phyloP scores from a whole-genome alignment of 2,113 vertebrate genomes.

The Crotalus helleri region DNA sequence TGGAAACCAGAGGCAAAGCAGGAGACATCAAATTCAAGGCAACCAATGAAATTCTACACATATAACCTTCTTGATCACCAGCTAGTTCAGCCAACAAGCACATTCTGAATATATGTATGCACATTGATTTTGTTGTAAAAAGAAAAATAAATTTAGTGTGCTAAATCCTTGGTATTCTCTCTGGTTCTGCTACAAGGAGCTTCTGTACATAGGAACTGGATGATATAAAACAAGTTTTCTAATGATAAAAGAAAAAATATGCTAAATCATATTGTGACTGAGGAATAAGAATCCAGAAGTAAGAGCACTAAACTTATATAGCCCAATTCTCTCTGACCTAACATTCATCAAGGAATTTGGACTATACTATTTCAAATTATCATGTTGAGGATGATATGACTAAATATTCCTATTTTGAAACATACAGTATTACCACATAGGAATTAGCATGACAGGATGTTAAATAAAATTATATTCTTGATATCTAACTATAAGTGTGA shows the following conservation, averaged over 20 bases:
- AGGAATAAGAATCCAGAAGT: background rate
- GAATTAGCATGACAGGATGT: background rate
- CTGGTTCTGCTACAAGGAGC: background rate
- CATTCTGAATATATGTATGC: background rate
- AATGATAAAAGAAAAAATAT: background rate
- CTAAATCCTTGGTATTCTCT: slow-evolving; percentile 12
- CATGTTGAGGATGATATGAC: background rate
- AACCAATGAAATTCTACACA: accelerated
- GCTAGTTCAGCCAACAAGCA: slow-evolving; percentile 21
- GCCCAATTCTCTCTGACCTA: background rate
- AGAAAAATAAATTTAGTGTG: background rate
- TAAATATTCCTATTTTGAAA: background rate
- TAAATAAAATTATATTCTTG: background rate
- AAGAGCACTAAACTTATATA: background rate
- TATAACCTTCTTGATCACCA: background rate
- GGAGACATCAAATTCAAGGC: background rate
- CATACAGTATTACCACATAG: background rate
- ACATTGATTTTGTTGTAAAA: background rate
- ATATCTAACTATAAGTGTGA: background rate
- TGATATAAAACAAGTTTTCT: background rate
- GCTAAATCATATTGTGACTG: background rate
- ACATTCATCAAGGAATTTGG: background rate
- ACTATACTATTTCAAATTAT: background rate
- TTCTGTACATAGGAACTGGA: background rate
- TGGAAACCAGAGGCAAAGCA: background rate